Percentiles rank a stretch among this genome's conserved stretches.
Evolutionary conservation across 2,888 invertebrate species (phyloP).

Genomic region (Zele albiditarsus): DNA sequence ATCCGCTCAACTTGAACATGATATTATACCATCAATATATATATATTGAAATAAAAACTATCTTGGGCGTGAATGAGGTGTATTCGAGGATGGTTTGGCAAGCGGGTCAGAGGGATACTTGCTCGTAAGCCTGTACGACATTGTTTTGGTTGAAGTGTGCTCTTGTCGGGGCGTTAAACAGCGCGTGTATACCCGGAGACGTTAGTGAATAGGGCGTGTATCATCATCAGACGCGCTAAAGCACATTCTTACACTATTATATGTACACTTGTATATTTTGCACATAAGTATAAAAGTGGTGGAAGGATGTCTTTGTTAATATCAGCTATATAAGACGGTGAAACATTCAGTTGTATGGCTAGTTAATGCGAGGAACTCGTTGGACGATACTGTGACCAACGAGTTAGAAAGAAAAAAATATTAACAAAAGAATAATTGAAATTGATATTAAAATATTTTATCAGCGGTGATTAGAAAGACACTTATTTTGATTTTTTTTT

Average conservation of each 20-base stretch:
- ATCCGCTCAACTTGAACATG: slow-evolving; percentile 45
- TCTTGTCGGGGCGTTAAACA: slow-evolving; percentile 68
- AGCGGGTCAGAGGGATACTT: slow-evolving; percentile 70
- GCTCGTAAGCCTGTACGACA: slow-evolving; percentile 65
- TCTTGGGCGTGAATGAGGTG: slow-evolving; percentile 40
- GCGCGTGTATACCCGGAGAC: slow-evolving; percentile 61
- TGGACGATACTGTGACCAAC: background rate
- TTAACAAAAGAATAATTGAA: background rate
- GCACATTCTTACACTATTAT: slow-evolving; percentile 9
- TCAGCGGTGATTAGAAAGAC: background rate
- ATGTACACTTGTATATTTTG: background rate
- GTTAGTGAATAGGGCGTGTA: slow-evolving; percentile 40
- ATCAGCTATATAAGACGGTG: slow-evolving; percentile 51
- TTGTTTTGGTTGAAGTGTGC: slow-evolving; percentile 67
- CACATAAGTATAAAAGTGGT: slow-evolving; percentile 49
- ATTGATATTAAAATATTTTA: background rate
- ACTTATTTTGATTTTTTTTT: background rate
- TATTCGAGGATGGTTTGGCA: slow-evolving; percentile 68
- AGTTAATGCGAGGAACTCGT: slow-evolving; percentile 47
- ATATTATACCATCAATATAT: slow-evolving; percentile 6
- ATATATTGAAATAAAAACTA: background rate
- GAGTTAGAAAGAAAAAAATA: background rate
- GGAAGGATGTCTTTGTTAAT: slow-evolving; percentile 45
- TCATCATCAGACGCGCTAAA: slow-evolving; percentile 41
- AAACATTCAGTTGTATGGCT: slow-evolving; percentile 44